phyloP scores from a whole-genome alignment of 1,140 invertebrate species.

The Drosophila trapezifrons region DNA sequence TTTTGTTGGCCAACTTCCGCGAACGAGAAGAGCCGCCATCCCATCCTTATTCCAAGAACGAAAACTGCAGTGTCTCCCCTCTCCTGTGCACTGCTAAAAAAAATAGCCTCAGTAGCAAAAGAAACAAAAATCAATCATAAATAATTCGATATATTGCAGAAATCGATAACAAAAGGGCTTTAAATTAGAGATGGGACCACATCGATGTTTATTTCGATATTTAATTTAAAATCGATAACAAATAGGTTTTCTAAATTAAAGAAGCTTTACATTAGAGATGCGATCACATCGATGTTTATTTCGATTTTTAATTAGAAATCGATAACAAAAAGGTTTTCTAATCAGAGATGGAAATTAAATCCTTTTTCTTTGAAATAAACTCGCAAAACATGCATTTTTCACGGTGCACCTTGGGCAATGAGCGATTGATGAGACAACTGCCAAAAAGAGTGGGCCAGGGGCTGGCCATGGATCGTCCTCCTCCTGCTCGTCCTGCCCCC shows the following conservation, averaged over 20 bases:
- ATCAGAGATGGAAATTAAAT: too few relatives aligned
- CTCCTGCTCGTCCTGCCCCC: not conserved
- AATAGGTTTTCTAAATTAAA: too few relatives aligned
- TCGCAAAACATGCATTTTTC: too few relatives aligned
- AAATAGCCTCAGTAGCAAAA: not conserved
- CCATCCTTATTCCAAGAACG: conserved; percentile 35
- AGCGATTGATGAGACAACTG: conserved; percentile 59
- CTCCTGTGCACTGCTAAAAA: conserved; percentile 7
- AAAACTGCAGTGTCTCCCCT: conserved; percentile 9
- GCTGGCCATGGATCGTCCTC: not conserved
- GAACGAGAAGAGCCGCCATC: conserved; percentile 35
- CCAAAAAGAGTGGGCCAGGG: conserved; percentile 30
- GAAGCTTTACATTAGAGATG: too few relatives aligned
- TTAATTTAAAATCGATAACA: not conserved
- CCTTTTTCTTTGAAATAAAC: too few relatives aligned
- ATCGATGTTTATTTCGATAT: not conserved
- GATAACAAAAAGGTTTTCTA: too few relatives aligned
- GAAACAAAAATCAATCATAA: too few relatives aligned
- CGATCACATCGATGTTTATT: not conserved
- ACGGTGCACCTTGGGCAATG: conserved; percentile 29
- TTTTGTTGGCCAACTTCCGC: conserved; percentile 76
- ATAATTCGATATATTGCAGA: not conserved
- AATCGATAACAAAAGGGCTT: not conserved
- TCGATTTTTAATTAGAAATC: too few relatives aligned
- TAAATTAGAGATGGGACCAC: too few relatives aligned